Evolutionary conservation across 2,888 invertebrate species (phyloP).

Genomic region (Hoplodrina blanda): DNA sequence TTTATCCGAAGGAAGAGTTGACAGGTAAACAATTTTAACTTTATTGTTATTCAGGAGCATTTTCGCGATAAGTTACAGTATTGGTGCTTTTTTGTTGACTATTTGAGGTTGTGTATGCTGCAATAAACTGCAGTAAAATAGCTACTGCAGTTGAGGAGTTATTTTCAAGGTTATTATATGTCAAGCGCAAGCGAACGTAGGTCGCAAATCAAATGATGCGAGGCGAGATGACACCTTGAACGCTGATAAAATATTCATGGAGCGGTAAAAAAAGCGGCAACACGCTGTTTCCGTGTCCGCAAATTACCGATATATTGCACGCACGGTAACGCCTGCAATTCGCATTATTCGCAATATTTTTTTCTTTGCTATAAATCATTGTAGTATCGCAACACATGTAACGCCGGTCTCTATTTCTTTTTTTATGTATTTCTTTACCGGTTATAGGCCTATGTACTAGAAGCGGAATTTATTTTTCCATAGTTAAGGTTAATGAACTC

Average conservation of each 20-base stretch:
- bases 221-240: conserved; percentile 78
- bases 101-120: conserved; percentile 11
- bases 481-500: background rate
- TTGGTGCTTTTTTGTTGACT: conserved; percentile 13
- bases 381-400: conserved; percentile 17
- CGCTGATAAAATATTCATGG: conserved; percentile 75
- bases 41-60: conserved; percentile 62
- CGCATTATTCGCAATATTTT: conserved; percentile 34
- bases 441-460: too few relatives aligned
- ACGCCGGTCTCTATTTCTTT: conserved; percentile 42
- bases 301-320: conserved; percentile 44
- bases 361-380: conserved; percentile 40
- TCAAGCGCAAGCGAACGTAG: conserved; percentile 76
- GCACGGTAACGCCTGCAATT: conserved; percentile 39
- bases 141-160: conserved; percentile 56
- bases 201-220: conserved; percentile 79
- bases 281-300: conserved; percentile 49
- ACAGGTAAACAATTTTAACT: conserved; percentile 88
- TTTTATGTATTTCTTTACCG: background rate
- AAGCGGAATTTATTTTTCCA: background rate
- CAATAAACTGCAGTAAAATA: conserved; percentile 20
- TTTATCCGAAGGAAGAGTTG: conserved; percentile 84
- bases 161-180: conserved; percentile 86
- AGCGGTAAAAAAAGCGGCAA: conserved; percentile 66
- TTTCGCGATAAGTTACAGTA: conserved; percentile 42